A percentile compares a stretch with the other conserved stretches of the same genome.
Conservation (phyloP, 2,113 vertebrate genomes). For the Phrynosoma platyrhinos region DNA sequence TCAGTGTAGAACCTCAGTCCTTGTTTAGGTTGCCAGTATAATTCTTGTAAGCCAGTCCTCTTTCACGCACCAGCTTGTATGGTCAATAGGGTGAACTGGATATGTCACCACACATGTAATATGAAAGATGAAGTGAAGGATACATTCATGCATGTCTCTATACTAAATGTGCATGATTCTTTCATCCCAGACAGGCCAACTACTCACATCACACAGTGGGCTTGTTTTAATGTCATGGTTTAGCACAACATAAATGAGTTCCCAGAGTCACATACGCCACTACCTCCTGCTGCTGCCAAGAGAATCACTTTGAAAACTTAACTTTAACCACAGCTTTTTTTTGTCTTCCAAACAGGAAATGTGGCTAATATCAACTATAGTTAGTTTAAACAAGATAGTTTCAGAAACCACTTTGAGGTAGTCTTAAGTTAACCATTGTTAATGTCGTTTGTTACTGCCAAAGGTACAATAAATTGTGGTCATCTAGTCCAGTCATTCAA, state of each 20-base stretch:
- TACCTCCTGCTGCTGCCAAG: no score
- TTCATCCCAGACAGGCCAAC: background rate
- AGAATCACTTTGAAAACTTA: background rate
- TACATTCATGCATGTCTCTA: background rate
- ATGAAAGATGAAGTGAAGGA: background rate
- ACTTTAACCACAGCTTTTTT: no score
- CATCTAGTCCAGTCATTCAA: no score
- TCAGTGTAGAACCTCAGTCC: no score
- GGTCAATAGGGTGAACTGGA: background rate
- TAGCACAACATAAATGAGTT: background rate
- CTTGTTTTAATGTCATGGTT: background rate
- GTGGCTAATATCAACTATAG: no score
- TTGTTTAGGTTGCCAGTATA: background rate
- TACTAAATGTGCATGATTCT: background rate
- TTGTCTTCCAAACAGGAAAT: no score
- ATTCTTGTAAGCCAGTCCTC: background rate
- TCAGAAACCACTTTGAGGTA: no score
- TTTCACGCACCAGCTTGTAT: background rate
- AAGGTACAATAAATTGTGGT: no score
- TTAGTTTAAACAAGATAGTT: no score
- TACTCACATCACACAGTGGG: background rate
- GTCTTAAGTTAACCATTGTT: no score
- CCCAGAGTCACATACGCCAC: background rate
- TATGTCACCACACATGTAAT: background rate
- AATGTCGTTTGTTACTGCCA: no score